Evolutionary conservation across 2,888 invertebrate genomes (phyloP).

Genomic region (Rhogogaster chlorosoma): DNA sequence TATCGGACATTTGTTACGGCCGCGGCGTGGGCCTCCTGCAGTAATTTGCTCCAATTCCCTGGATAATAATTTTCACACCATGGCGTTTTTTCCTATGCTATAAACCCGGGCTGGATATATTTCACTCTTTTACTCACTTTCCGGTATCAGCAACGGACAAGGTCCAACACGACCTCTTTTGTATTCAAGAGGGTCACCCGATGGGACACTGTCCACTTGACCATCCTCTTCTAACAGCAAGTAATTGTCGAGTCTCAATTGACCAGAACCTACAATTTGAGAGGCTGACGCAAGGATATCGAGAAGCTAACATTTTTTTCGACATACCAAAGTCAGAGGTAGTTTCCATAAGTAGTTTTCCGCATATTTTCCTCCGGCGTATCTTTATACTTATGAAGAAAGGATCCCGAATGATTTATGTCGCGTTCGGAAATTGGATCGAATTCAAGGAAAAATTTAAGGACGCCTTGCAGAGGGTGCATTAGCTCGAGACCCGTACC

Average conservation of each 20-base stretch:
- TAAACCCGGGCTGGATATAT: neutral
- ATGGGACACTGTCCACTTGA: neutral
- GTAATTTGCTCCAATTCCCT: constrained; percentile 44
- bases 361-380: neutral
- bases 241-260: neutral
- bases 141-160: neutral
- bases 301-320: neutral
- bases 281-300: neutral
- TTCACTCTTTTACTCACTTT: neutral
- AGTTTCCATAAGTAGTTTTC: neutral
- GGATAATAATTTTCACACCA: neutral
- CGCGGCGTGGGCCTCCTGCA: neutral
- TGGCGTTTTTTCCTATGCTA: neutral
- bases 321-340: neutral
- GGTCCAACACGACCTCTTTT: neutral
- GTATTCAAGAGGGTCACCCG: constrained; percentile 39
- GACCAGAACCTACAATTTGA: constrained; percentile 5
- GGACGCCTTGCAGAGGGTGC: neutral
- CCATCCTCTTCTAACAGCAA: constrained; percentile 10
- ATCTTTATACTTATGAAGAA: neutral
- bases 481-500: neutral
- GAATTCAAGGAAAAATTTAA: neutral
- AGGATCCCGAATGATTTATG: neutral
- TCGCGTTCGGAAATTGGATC: neutral
- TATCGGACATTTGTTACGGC: neutral